Conservation (phyloP, 2,113 vertebrate genomes). For the Embiotoca jacksoni region DNA sequence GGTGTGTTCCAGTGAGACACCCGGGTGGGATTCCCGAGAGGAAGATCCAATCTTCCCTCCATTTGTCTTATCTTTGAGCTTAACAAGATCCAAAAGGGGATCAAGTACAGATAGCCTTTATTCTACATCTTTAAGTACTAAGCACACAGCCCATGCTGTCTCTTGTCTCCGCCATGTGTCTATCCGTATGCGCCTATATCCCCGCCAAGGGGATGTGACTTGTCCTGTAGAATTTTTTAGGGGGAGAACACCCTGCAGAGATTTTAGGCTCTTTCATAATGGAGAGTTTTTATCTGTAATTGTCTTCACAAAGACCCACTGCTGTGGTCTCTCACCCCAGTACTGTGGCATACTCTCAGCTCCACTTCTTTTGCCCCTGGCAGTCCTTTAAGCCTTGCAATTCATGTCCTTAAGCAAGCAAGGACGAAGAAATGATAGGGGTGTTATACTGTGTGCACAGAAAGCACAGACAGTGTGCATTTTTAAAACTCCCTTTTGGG, state of each 20-base stretch:
- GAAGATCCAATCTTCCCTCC: slow-evolving; percentile 59
- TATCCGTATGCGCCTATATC: slow-evolving; percentile 38
- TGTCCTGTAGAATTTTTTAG: slow-evolving; percentile 24
- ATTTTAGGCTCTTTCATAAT: slow-evolving; percentile 20
- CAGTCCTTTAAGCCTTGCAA: slow-evolving; percentile 49
- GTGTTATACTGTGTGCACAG: not conserved
- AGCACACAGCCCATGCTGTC: slow-evolving; percentile 51
- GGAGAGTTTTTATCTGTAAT: slow-evolving; percentile 52
- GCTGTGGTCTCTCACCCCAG: slow-evolving; percentile 33
- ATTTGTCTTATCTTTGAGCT: slow-evolving; percentile 59
- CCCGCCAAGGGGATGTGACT: slow-evolving; percentile 7
- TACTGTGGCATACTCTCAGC: slow-evolving; percentile 50
- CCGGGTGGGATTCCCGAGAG: slow-evolving; percentile 43
- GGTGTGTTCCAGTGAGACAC: slow-evolving; percentile 48
- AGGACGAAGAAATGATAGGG: slow-evolving; percentile 18
- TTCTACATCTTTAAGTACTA: slow-evolving; percentile 64
- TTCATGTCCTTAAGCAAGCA: slow-evolving; percentile 42
- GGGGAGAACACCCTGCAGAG: slow-evolving; percentile 1
- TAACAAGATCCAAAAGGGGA: slow-evolving; percentile 65
- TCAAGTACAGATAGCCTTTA: slow-evolving; percentile 60
- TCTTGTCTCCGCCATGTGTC: slow-evolving; percentile 44
- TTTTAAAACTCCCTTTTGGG: slow-evolving; percentile 6
- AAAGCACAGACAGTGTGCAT: not conserved
- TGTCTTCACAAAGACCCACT: slow-evolving; percentile 50
- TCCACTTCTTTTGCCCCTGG: slow-evolving; percentile 43